Evolutionary conservation across 2,797 vertebrate genomes (phyloP).

Genomic region (Bothrops alternatus): DNA sequence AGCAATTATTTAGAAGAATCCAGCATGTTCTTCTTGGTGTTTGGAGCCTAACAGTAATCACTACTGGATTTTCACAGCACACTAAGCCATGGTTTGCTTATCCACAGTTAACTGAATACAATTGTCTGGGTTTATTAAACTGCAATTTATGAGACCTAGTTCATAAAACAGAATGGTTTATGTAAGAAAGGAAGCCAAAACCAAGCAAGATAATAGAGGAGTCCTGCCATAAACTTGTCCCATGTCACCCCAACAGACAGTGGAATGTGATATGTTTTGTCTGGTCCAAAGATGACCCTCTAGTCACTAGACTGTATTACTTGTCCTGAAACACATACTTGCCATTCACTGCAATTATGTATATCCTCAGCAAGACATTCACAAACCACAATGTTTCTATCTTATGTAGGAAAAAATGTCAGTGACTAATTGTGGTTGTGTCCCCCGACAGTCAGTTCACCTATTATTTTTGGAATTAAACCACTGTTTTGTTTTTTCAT

Average conservation of each 20-base stretch:
- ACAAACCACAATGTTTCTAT: conserved; percentile 60
- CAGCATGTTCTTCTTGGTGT: not conserved
- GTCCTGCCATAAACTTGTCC: not conserved
- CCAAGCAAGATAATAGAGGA: not conserved
- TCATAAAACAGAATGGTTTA: not conserved
- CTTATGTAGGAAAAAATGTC: conserved; percentile 64
- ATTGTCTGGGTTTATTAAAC: not conserved
- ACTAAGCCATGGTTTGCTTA: not conserved
- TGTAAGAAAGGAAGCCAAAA: not conserved
- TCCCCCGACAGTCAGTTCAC: conserved; percentile 52
- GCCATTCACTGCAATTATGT: not conserved
- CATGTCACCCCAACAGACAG: not conserved
- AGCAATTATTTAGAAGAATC: not conserved
- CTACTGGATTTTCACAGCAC: not conserved
- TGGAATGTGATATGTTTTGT: not conserved
- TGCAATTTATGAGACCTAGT: not conserved
- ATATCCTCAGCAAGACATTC: conserved; percentile 46
- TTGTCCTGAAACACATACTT: not conserved
- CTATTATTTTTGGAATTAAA: conserved; percentile 28
- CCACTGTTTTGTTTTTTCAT: conserved; percentile 30
- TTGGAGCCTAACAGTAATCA: not conserved
- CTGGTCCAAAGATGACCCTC: not conserved
- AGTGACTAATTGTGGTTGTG: conserved; percentile 67
- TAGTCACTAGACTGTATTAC: not conserved
- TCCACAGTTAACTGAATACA: not conserved